phyloP scores from a whole-genome alignment of 2,113 vertebrate species.

The Lamprotornis superbus region DNA sequence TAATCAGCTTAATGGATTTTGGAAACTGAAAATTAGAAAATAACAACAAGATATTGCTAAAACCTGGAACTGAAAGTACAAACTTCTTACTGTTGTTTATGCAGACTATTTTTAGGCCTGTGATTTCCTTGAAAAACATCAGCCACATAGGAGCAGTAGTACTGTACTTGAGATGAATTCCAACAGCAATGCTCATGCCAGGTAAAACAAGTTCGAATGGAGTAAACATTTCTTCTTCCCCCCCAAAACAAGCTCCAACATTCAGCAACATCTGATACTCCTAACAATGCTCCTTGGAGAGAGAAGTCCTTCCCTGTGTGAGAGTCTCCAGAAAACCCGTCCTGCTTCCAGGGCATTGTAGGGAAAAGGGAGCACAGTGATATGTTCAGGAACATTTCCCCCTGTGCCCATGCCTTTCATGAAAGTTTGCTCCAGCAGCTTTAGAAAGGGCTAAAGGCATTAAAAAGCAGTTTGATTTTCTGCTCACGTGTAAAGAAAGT shows the following conservation, averaged over 20 bases:
- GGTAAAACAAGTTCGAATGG: conserved; percentile 46
- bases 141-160: conserved; percentile 49
- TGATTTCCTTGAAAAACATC: conserved; percentile 74
- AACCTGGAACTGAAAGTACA: conserved; percentile 68
- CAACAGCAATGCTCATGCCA: conserved; percentile 24
- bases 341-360: not conserved
- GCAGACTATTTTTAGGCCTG: conserved; percentile 70
- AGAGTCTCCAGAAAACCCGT: not conserved
- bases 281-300: not conserved
- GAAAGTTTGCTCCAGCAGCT: not conserved
- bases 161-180: conserved; percentile 55
- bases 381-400: not conserved
- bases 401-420: not conserved
- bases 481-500: not conserved
- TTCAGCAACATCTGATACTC: not conserved
- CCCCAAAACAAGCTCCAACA: not conserved
- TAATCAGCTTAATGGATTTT: conserved; percentile 53
- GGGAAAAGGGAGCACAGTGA: not conserved
- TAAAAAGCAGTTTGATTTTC: not conserved
- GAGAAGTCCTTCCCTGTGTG: not conserved
- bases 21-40: conserved; percentile 58
- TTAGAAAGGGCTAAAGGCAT: not conserved
- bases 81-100: conserved; percentile 70
- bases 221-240: conserved; percentile 44
- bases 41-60: conserved; percentile 62